phyloP scores from a whole-genome alignment of 2,888 invertebrate genomes.

The Lydus trimaculatus region DNA sequence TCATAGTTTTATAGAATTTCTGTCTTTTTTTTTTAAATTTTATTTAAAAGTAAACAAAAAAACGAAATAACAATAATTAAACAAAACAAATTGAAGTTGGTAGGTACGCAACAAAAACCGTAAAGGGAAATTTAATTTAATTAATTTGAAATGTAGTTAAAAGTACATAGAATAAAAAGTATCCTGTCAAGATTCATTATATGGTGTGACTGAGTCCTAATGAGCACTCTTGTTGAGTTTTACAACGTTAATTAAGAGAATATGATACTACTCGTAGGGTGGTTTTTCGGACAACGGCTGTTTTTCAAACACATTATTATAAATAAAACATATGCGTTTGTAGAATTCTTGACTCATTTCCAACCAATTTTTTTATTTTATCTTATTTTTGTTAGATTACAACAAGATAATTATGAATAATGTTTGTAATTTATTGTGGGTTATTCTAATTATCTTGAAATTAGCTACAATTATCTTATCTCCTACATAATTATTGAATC shows the following conservation, averaged over 20 bases:
- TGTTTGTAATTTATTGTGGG: not conserved
- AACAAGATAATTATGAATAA: constrained; percentile 1
- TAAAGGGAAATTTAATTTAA: constrained; percentile 56
- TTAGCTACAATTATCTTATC: not conserved
- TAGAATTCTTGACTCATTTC: not conserved
- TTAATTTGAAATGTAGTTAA: constrained; percentile 59
- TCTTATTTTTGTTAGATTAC: not conserved
- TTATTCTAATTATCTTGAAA: not conserved
- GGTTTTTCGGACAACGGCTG: constrained; percentile 55
- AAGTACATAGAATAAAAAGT: constrained; percentile 58
- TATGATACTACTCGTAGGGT: constrained; percentile 55
- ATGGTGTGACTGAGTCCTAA: constrained; percentile 59
- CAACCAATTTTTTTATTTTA: not conserved
- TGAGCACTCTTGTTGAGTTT: constrained; percentile 59
- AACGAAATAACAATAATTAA: not conserved
- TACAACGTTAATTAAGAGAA: constrained; percentile 60
- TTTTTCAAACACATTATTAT: constrained; percentile 36
- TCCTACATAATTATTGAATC: not conserved
- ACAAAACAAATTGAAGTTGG: constrained; percentile 28
- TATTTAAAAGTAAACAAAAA: not conserved
- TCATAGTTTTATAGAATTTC: constrained; percentile 1
- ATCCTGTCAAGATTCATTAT: constrained; percentile 61
- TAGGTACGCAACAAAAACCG: constrained; percentile 21
- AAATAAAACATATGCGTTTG: not conserved
- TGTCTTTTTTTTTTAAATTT: not conserved